phyloP scores from a whole-genome alignment of 35 echinoderm and acorn worm genomes.

The Eucidaris tribuloides region DNA sequence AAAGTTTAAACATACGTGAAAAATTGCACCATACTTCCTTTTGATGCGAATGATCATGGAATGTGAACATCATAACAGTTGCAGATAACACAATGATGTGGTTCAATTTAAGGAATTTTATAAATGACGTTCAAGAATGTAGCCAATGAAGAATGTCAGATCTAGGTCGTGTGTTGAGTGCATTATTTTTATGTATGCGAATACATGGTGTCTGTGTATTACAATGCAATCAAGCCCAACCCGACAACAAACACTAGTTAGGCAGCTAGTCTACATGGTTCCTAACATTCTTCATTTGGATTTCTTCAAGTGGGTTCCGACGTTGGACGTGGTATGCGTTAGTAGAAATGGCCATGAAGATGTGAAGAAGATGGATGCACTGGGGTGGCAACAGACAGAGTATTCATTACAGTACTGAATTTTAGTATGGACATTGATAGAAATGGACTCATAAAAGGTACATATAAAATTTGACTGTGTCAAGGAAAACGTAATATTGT shows the following conservation, averaged over 20 bases:
- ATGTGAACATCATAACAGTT: too few species aligned
- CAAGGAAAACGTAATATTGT: too few species aligned
- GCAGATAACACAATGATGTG: too few species aligned
- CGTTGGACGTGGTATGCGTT: neutral
- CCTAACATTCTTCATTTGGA: conserved; percentile 76
- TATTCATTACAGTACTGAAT: too few species aligned
- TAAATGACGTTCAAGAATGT: neutral
- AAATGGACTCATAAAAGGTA: too few species aligned
- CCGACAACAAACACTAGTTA: neutral
- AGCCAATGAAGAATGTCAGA: neutral
- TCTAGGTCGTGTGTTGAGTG: too few species aligned
- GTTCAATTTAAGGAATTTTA: neutral
- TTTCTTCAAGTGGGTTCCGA: conserved; percentile 38
- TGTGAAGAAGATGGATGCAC: conserved; percentile 80
- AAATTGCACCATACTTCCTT: too few species aligned
- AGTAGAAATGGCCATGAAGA: conserved; percentile 72
- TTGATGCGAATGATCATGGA: too few species aligned
- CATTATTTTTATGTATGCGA: neutral
- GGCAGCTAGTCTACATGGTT: neutral
- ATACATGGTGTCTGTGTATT: neutral
- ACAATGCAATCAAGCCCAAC: neutral
- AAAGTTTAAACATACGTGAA: too few species aligned
- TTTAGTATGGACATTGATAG: too few species aligned
- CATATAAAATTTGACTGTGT: too few species aligned
- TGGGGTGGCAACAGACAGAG: neutral